phyloP scores from a whole-genome alignment of 2,888 invertebrate genomes.

The Apodemia mormo region DNA sequence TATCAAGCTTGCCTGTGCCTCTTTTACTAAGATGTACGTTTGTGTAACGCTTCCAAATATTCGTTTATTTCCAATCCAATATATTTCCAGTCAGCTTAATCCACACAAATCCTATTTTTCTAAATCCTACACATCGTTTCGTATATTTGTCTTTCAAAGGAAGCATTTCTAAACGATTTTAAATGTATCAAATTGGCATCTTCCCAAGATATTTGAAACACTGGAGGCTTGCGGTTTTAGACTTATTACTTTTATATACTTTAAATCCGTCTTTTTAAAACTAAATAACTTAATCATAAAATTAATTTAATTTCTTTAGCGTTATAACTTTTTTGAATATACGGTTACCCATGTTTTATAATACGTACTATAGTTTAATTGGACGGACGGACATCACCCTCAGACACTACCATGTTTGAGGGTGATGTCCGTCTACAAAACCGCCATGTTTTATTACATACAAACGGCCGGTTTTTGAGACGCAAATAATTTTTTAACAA shows the following conservation, averaged over 20 bases:
- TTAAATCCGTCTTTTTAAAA: neutral
- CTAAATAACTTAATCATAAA: too few relatives aligned
- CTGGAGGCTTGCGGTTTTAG: conserved; percentile 15
- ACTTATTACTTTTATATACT: conserved; percentile 3
- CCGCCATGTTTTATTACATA: too few relatives aligned
- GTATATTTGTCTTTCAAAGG: conserved; percentile 24
- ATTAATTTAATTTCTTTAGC: too few relatives aligned
- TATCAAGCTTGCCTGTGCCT: too few relatives aligned
- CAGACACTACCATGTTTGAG: too few relatives aligned
- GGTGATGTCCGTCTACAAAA: too few relatives aligned
- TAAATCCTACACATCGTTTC: neutral
- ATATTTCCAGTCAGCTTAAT: conserved; percentile 1
- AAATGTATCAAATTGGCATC: conserved; percentile 32
- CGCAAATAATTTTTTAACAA: too few relatives aligned
- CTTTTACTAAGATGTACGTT: neutral
- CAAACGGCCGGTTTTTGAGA: too few relatives aligned
- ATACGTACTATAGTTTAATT: too few relatives aligned
- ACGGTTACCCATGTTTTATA: too few relatives aligned
- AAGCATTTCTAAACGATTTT: conserved; percentile 31
- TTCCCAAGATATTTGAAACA: conserved; percentile 24
- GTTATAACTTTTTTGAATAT: too few relatives aligned
- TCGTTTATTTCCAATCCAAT: neutral
- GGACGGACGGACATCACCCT: too few relatives aligned
- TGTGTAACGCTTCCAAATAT: neutral
- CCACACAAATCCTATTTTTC: neutral